phyloP scores from a whole-genome alignment of 37 sponge, comb jelly and placozoan genomes.

The Petrosia ficiformis region DNA sequence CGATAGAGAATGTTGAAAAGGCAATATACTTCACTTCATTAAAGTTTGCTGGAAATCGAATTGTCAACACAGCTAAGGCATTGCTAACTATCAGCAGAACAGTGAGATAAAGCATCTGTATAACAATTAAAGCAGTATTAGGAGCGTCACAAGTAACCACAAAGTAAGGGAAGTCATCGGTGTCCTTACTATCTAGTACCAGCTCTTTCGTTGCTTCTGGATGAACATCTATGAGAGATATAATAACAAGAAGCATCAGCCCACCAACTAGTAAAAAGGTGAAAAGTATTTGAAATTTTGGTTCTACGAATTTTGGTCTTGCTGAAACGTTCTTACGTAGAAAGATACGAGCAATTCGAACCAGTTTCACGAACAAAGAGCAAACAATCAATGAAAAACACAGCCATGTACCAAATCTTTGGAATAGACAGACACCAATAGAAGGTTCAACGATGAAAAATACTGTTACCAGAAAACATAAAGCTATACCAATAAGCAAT shows the following conservation, averaged over 20 bases:
- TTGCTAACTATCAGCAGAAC: slow-evolving; percentile 29
- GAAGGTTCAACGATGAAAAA: slow-evolving; percentile 43
- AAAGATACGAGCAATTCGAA: slow-evolving; percentile 79
- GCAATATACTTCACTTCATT: slow-evolving; percentile 45
- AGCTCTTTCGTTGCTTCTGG: background rate
- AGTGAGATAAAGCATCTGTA: slow-evolving; percentile 26
- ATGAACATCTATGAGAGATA: slow-evolving; percentile 2
- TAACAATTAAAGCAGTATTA: slow-evolving; percentile 16
- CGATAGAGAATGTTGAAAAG: slow-evolving; percentile 39
- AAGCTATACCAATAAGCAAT: slow-evolving; percentile 58
- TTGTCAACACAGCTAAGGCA: slow-evolving; percentile 38
- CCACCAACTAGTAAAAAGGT: slow-evolving; percentile 31
- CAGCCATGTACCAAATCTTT: slow-evolving; percentile 52
- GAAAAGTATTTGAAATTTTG: slow-evolving; percentile 44
- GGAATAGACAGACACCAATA: slow-evolving; percentile 44
- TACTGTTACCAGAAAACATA: slow-evolving; percentile 48
- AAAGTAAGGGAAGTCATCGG: background rate
- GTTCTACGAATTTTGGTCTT: slow-evolving; percentile 23
- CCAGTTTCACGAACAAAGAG: slow-evolving; percentile 77
- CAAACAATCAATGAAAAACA: slow-evolving; percentile 70
- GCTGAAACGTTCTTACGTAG: background rate
- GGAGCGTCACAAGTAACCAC: slow-evolving; percentile 21
- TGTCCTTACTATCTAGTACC: background rate
- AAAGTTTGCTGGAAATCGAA: slow-evolving; percentile 37
- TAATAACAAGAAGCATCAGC: slow-evolving; percentile 32